These are phyloP conservation scores for Melikaiella ostensackeni DNA, from an alignment of 2,888 invertebrate genomes.

Conservation along the genomic window DNA sequence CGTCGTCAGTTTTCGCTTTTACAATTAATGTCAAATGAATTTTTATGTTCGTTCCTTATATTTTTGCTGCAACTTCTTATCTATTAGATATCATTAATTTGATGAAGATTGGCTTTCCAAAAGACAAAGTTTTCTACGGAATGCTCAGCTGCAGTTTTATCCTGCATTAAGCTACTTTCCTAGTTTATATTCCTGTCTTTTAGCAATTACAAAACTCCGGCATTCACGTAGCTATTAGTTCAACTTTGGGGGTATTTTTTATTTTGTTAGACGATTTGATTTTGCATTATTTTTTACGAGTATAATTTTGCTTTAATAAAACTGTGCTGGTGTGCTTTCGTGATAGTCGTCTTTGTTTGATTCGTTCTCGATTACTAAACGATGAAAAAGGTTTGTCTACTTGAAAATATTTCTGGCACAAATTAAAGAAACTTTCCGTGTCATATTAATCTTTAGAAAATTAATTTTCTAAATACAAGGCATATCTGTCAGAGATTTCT, in stretches of 20 bases:
- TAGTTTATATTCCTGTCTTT: constrained; percentile 29
- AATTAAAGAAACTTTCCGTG: neutral
- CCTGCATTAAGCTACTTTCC: constrained; percentile 25
- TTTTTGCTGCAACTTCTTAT: neutral
- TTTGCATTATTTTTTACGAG: constrained; percentile 44
- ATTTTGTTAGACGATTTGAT: constrained; percentile 32
- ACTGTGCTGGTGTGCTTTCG: constrained; percentile 19
- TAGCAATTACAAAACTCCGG: constrained; percentile 53
- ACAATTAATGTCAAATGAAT: neutral
- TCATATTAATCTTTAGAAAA: neutral
- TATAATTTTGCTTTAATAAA: constrained; percentile 39
- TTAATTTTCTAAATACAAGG: neutral
- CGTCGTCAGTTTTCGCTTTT: neutral
- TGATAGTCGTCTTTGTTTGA: neutral
- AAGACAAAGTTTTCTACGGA: constrained; percentile 5
- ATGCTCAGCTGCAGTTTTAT: constrained; percentile 27
- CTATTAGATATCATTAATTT: neutral
- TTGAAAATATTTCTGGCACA: neutral
- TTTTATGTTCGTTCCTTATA: neutral
- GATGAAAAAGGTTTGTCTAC: neutral
- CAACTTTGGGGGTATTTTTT: constrained; percentile 10
- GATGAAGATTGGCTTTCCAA: neutral
- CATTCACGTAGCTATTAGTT: constrained; percentile 48
- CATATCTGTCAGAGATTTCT: neutral
- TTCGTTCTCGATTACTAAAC: neutral